Evolutionary conservation across 2,113 vertebrate species (phyloP).

Genomic region (Pseudonaja textilis): DNA sequence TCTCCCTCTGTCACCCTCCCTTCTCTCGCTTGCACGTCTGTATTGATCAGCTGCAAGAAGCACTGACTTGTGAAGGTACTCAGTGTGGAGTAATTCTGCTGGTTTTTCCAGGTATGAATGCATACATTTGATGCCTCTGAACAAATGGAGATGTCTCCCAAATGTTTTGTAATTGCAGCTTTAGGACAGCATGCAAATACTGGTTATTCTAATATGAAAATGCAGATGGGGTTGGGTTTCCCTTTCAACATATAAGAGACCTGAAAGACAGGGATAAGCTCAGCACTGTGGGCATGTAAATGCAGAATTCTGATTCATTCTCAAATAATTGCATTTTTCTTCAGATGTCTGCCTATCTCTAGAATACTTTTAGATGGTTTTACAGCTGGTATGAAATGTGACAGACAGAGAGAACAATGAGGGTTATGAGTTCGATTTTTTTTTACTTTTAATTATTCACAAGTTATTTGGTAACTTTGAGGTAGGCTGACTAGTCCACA

Average conservation of each 20-base stretch:
- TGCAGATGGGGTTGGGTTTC: background rate
- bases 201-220: background rate
- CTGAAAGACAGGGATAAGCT: background rate
- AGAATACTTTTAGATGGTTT: background rate
- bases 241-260: background rate
- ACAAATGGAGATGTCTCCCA: background rate
- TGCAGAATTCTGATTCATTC: background rate
- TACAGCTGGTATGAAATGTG: background rate
- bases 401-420: background rate
- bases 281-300: background rate
- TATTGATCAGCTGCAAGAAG: background rate
- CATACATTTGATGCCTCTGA: background rate
- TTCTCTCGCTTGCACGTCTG: background rate
- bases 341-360: background rate
- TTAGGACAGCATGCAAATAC: background rate
- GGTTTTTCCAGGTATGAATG: background rate
- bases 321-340: background rate
- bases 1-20: background rate
- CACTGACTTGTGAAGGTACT: background rate
- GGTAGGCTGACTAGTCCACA: background rate
- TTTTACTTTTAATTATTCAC: background rate
- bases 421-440: background rate
- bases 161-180: background rate
- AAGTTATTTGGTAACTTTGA: background rate
- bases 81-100: background rate